Conservation (phyloP, 2,797 vertebrate genomes). For the Rhinogobio ventralis region DNA sequence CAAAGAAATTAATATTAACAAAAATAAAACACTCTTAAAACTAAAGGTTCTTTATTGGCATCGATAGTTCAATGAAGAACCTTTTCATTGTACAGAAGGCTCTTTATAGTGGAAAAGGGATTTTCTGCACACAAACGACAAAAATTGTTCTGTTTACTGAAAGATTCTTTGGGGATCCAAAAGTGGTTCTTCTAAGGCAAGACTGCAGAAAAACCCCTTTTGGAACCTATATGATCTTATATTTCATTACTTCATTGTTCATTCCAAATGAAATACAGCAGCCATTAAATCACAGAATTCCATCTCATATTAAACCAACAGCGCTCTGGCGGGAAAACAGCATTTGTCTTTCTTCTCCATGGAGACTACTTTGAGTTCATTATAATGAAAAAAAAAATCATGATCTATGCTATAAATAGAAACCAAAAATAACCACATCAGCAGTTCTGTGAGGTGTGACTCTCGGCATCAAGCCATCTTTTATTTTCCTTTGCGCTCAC, state of each 20-base stretch:
- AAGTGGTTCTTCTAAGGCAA: too few species aligned
- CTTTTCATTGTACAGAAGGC: background rate
- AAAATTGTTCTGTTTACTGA: background rate
- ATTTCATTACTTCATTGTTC: background rate
- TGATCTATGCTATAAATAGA: constrained; percentile 47
- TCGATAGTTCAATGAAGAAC: background rate
- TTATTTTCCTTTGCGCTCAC: constrained; percentile 7
- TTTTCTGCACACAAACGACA: background rate
- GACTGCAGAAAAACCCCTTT: too few species aligned
- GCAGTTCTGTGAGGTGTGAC: constrained; percentile 39
- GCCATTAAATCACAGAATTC: background rate
- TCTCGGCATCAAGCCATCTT: constrained; percentile 25
- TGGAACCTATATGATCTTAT: background rate
- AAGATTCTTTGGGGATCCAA: too few species aligned
- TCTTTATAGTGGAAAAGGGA: background rate
- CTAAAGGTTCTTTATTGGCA: background rate
- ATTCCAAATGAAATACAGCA: constrained; percentile 11
- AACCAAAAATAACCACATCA: constrained; percentile 9
- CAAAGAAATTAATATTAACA: background rate
- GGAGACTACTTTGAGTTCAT: constrained; percentile 34
- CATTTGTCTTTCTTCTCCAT: constrained; percentile 10
- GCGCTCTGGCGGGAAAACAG: background rate
- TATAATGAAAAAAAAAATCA: constrained; percentile 16
- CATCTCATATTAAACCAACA: constrained; percentile 17
- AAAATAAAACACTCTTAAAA: background rate